Evolutionary conservation across 2,888 invertebrate species (phyloP), one percentile per base, ranked within the genome.

Genomic region (Cosmorhoe ocellata): DNA sequence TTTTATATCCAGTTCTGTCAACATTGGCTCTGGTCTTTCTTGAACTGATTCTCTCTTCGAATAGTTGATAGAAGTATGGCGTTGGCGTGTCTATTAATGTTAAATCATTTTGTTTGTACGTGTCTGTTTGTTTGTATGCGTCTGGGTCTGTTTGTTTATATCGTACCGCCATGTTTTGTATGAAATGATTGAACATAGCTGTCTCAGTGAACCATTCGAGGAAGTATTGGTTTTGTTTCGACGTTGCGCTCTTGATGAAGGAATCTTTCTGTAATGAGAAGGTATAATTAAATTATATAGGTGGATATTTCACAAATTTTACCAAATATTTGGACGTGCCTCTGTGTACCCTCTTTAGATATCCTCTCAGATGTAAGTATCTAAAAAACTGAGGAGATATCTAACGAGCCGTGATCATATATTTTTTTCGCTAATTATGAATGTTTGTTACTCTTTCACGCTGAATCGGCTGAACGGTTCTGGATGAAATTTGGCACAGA

Each of bases 131-230:
- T 28, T 38, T 44, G 43, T 54, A 34, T 43, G 60, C 31, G 51
- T 59, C 14, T 6, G 55, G 43, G 9, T 64, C 64, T 2, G 60
- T 57, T 26, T 61, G 62, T 13, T 64, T 58, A 54, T 67, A 69
- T 11, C 69, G 51, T 0, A 64, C 61, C 0, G 82, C 76, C 86
- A 88, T 86, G 69, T 91, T 90, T 61, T 93, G 92, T 43, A 94
- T 90, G 77, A 95, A 96, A 40, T 94, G 92, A 56, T 93, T 92
- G 78, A 97, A 97, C 95, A 97, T 96, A 0, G 96, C 94, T 0
- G 96, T 96, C 74, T 97, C 96, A 0, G 94, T 93, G 81, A 97
- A 97, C 96, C 96, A 97, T 61, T 96, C 95, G 0, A 97, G 85
- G 78, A 97, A 96, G 64, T 93, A 92, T 59, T 93, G 93, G 28